These are phyloP conservation scores for Pagrus major DNA, from an alignment of 2,113 vertebrate genomes.

Conservation along the genomic window DNA sequence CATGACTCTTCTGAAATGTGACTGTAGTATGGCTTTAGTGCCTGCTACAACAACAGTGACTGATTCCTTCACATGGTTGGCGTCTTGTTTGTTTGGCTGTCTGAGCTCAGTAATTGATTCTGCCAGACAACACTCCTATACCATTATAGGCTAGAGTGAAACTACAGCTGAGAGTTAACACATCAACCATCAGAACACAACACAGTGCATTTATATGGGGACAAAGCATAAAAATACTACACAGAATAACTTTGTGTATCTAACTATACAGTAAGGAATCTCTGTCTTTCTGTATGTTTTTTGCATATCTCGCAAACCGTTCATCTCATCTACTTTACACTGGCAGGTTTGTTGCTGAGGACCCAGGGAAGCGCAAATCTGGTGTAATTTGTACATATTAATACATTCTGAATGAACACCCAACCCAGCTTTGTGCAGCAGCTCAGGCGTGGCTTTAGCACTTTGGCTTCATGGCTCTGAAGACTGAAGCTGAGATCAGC, in stretches of 20 bases:
- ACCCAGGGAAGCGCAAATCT: no score
- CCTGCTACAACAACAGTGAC: background rate
- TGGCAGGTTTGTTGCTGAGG: no score
- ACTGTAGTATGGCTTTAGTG: background rate
- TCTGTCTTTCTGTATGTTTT: no score
- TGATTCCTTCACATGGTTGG: background rate
- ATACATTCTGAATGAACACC: no score
- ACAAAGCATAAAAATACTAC: background rate
- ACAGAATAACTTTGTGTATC: background rate
- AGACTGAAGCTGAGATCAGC: no score
- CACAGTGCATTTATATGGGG: background rate
- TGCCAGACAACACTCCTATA: background rate
- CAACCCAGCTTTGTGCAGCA: no score
- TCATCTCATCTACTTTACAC: no score
- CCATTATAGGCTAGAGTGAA: background rate
- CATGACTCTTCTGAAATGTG: background rate
- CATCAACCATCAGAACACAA: background rate
- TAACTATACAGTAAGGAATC: no score
- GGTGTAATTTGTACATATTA: no score
- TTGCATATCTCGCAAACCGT: no score
- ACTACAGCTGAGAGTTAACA: background rate
- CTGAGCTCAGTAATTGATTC: conserved; percentile 19
- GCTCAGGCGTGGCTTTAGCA: no score
- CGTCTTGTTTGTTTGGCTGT: background rate
- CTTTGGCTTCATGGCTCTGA: no score